Conservation (phyloP, 1,140 invertebrate species). For the Muscidifurax raptorellus region DNA sequence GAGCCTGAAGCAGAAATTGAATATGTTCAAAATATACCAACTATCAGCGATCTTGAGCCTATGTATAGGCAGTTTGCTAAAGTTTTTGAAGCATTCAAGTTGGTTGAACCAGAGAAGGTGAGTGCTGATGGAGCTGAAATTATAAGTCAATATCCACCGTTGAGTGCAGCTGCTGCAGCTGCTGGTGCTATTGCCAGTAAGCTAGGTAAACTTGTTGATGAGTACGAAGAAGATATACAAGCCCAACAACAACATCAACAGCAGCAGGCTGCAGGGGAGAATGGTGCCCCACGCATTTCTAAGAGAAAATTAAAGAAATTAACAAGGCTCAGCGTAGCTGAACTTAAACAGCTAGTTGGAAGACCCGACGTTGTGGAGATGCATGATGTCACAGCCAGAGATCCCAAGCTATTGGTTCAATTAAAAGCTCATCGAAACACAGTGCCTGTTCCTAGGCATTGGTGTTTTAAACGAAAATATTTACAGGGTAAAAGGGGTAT, state of each 20-base stretch:
- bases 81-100: conserved; percentile 92
- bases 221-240: conserved; percentile 79
- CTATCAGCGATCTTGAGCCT: conserved; percentile 87
- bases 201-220: conserved; percentile 79
- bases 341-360: conserved; percentile 94
- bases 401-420: conserved; percentile 96
- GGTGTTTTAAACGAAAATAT: conserved; percentile 99
- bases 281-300: conserved; percentile 92
- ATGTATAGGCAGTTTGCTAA: conserved; percentile 91
- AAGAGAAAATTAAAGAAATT: conserved; percentile 97
- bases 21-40: conserved; percentile 86
- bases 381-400: conserved; percentile 99
- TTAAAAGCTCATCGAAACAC: conserved; percentile 96
- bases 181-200: conserved; percentile 73
- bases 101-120: conserved; percentile 79
- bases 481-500: conserved; percentile 98
- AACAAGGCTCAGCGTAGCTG: conserved; percentile 94
- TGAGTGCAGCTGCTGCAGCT: conserved; percentile 68
- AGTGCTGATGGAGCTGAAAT: conserved; percentile 70
- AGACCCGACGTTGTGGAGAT: conserved; percentile 99
- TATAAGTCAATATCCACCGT: conserved; percentile 71
- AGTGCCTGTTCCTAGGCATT: conserved; percentile 96
- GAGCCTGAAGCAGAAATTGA: conserved; percentile 76
- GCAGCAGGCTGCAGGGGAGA: conserved; percentile 79
- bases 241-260: conserved; percentile 74